Base-by-base conservation (phyloP, 2,797 vertebrate species). In the Sebastes umbrosus region DNA sequence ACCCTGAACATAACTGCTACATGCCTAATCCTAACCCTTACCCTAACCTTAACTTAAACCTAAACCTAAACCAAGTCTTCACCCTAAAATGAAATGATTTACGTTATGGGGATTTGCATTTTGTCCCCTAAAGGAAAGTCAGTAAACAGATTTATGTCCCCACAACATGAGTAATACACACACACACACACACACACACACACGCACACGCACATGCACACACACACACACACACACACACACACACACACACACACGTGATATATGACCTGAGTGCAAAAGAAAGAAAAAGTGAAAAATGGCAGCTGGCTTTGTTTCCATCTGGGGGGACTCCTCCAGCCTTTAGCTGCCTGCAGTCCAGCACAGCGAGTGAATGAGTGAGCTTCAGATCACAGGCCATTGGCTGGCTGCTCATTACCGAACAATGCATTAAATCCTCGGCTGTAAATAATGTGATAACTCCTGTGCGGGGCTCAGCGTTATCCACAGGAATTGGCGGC, bases 371-470 rank as follows among this genome's bases (percentile, higher is more conserved):
- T 59, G 84, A 88, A 83, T 70, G 20, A 89, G 69, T 67, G 78
- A 79, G 82, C 77, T 80, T 84, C 77, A 81, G 80, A 88, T 79
- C 79, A 75, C 73, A 87, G 83, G 77, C 80, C 69, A 69, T 82
- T 80, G 83, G 84, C 75, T 82, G 59, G 72, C 82, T 82, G 77
- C 85, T 91, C 89, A 79, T 90, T 89, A 85, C 73, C 66, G 79
- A 74, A 73, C 63, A 29, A 79, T 76, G 71, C 75, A 79, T 90
- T 88, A 66, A 90, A 80, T 74, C 83, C 73, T 84, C 39, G 52
- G 55, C 87, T 87, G 84, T 88, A 90, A 89, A 93, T 90, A 90
- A 89, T 71, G 82, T 79, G 85, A 83, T 76, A 73, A 85, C 85
- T 77, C 79, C 83, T 65, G 75, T 83, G 50, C 84, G 73, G 13